Base-by-base conservation (phyloP, 2,113 vertebrate genomes). In the Cygnus buccinator region DNA sequence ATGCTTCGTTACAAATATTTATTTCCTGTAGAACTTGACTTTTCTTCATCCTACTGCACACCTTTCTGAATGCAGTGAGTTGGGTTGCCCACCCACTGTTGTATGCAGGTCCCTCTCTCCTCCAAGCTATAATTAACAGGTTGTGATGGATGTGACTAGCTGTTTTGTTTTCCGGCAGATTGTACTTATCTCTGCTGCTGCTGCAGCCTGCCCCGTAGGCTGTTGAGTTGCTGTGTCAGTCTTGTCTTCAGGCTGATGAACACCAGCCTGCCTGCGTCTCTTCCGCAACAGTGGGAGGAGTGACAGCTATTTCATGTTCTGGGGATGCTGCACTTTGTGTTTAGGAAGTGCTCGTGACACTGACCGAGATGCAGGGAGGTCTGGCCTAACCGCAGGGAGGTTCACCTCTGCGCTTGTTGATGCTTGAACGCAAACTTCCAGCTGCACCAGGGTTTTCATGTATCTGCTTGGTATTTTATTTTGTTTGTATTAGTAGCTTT, bases 241-340 rank as follows among this genome's bases (percentile, higher is more conserved):
- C 35, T 71, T 52, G 50, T 76, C 54, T 17, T 89, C 63, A 59
- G 54, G 35, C 31, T 84, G 94, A 95, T 87, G 75, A 83, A 92
- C 93, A 95, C 63, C 80, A 97, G 80, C 39, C 43, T 77, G 58
- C 75, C 87, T 37, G 19, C 75, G 58, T 52, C 74, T 86, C 14
- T 74, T 57, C 44, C 85, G 78, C 43, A 65, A 10, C 59, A 75
- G 33, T 9, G 44, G 43, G 28, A 87, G 77, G 66, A 86, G 59
- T 79, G 85, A 84, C 81, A 90, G 58, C 39, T 84, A 52, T 76
- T 95, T 79, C 21, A 28, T 76, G 78, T 84, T 90, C 67, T 52
- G 31, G 35, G 72, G 74, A 74, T 0, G 0, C 71, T 65, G 80
- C 80, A 74, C 74, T 93, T 94, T 85, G 59, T 87, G 57, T 85